Base-by-base conservation (phyloP, 2,797 vertebrate genomes). In the Sphenodon punctatus region DNA sequence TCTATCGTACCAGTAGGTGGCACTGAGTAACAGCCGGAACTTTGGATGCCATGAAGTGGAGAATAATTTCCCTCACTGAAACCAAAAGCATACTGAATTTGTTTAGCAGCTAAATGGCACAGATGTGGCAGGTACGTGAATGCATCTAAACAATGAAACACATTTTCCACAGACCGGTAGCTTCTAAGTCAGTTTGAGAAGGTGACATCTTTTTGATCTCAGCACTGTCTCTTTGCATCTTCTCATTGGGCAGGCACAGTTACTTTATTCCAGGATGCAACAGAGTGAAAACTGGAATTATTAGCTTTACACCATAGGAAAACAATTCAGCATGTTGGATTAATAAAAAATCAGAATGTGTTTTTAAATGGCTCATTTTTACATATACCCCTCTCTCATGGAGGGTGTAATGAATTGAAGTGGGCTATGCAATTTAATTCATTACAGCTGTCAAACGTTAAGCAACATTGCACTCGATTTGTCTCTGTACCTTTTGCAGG, bases 361-460 rank as follows among this genome's bases (percentile, higher is more conserved):
- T 65, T 91, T 91, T 89, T 78, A 80, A 90, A 92, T 86, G 82
- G 84, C 67, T 85, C 69, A 65, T 85, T 92, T n/a, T 91, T 92
- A 69, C 72, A 89, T 80, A 63, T 17, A 83, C 72, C 63, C 39
- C 51, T 74, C 89, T 90, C 85, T 87, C 61, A 58, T 73, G 78
- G 75, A 64, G 86, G 65, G 34, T 20, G 27, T 83, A 93, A 90
- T 90, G 71, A 87, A 85, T 67, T 51, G 68, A 69, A 91, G 78
- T 73, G 67, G 64, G 19, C 34, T 51, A 80, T 65, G 77, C 78
- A 83, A 51, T 89, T 90, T 79, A 87, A 91, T 82, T 90, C 80
- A 88, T 88, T 94, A 89, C 17, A 78, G 78, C 79, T 85, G 78
- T 88, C 88, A 90, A 38, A 34, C 15, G 42, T 61, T 49, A 30